Percentiles rank a stretch among this genome's conserved stretches.
Conservation (phyloP, 2,113 vertebrate species). For the Serinus canaria region DNA sequence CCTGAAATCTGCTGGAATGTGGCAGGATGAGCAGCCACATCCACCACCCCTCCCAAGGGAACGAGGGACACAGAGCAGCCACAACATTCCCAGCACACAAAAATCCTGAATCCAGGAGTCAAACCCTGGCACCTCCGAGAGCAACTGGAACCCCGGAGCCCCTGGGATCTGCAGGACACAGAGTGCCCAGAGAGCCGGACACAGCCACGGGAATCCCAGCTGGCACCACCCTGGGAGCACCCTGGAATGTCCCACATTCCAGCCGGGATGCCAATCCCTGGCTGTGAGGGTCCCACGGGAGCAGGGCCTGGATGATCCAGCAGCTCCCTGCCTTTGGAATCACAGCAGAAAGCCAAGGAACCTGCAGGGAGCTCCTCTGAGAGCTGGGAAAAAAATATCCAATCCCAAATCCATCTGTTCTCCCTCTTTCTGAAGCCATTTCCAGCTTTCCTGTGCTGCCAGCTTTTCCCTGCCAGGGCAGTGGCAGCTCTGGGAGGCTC, state of each 20-base stretch:
- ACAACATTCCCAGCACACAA: not conserved
- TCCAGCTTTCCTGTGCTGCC: not conserved
- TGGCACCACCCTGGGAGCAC: not conserved
- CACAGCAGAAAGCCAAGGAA: not conserved
- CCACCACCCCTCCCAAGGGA: not conserved
- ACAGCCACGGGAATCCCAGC: fast-evolving
- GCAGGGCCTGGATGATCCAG: not conserved
- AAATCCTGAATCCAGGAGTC: not conserved
- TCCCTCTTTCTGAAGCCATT: not conserved
- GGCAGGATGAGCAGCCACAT: not conserved
- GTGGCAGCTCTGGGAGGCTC: not conserved
- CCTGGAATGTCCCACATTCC: not conserved
- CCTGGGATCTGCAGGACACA: not conserved
- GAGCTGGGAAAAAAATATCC: not conserved
- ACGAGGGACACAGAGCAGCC: not conserved
- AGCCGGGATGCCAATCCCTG: not conserved
- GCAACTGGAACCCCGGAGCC: not conserved
- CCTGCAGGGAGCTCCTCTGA: not conserved
- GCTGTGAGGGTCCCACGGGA: fast-evolving
- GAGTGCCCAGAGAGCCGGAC: fast-evolving
- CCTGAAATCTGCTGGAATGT: not conserved
- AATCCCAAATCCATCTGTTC: not conserved
- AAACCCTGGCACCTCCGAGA: not conserved
- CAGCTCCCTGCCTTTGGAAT: not conserved
- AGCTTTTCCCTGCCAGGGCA: not conserved